Conservation (phyloP, 64 coral and sea anemone genomes). For the Montipora capricornis region DNA sequence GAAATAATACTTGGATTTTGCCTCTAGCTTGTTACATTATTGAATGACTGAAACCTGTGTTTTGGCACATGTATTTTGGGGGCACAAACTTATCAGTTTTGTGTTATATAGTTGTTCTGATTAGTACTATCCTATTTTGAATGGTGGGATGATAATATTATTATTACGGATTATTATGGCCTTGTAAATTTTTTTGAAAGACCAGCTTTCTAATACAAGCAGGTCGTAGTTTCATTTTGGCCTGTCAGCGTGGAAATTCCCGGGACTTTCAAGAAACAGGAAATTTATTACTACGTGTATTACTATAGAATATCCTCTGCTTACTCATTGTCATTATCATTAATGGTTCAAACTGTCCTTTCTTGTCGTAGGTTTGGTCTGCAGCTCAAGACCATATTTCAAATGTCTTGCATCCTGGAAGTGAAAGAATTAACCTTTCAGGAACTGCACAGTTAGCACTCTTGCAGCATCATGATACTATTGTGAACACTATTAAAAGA, state of each 20-base stretch:
- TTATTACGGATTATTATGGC: too few relatives aligned
- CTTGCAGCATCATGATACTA: slow-evolving; percentile 70
- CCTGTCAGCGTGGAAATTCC: too few relatives aligned
- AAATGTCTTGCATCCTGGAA: slow-evolving; percentile 44
- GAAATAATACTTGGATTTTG: background rate
- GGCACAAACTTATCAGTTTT: too few relatives aligned
- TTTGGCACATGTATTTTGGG: too few relatives aligned
- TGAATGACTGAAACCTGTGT: too few relatives aligned
- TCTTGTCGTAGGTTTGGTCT: slow-evolving; percentile 68
- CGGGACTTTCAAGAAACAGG: too few relatives aligned
- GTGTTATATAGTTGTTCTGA: too few relatives aligned
- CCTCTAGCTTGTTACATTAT: background rate
- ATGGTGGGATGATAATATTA: too few relatives aligned
- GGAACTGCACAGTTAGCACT: slow-evolving; percentile 73
- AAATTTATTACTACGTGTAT: background rate
- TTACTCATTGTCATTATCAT: background rate
- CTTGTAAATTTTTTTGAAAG: too few relatives aligned
- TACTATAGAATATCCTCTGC: background rate
- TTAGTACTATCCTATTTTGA: too few relatives aligned
- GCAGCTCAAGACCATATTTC: slow-evolving; percentile 53
- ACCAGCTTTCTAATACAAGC: too few relatives aligned
- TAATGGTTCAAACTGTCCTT: background rate
- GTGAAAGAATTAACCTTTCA: slow-evolving; percentile 69
- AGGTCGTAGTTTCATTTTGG: too few relatives aligned
- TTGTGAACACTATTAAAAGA: slow-evolving; percentile 79